Base-by-base conservation (phyloP, 2,113 vertebrate species). In the Pseudorhombus dupliciocellatus region DNA sequence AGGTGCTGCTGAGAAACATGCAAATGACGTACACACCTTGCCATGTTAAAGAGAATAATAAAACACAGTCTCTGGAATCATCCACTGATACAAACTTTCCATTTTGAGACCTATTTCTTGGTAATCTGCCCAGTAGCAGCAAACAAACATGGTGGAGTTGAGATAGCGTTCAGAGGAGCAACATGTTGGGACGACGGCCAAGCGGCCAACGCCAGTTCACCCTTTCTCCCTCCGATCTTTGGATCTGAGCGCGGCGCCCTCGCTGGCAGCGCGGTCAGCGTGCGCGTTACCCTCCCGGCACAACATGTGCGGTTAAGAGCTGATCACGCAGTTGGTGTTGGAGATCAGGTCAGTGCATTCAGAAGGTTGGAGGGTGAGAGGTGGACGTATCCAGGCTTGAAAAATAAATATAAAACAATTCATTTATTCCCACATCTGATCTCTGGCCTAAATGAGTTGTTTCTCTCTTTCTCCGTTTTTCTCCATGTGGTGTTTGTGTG, bases 1-100 rank as follows among this genome's bases (percentile, higher is more conserved):
- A 70, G 64, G 52, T 46, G 71, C 59, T 46, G 30, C 50, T 0
- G 15, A 62, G 48, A 61, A 75, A 77, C 68, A 70, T 73, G 28
- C 25, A 77, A 70, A 68, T 74, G 56, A 30, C 31, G 16, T 16
- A 0, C 42, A 16, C 42, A 14, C 42, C 42, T 16, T 44, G 34
- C 34, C 34, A 4, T 37, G 9, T 20, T 6, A 8, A 14, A 70
- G 44, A 57, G n/a, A 34, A 18, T 4, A 21, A 50, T 20, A 2
- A 21, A n/a, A n/a, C n/a, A n/a, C n/a, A n/a, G n/a, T 37, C 34
- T 37, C 34, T 37, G 10, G 34, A 37, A 11, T 11, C 34, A 3
- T 12, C 9, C 11, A 37, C 11, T 37, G 34, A 37, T 31, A 7
- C 30, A 1, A 31, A 30, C n/a, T n/a, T n/a, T n/a, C n/a, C n/a